Percentiles rank a stretch among this genome's conserved stretches.
phyloP scores from a whole-genome alignment of 2,888 invertebrate genomes.

The Pecten maximus region DNA sequence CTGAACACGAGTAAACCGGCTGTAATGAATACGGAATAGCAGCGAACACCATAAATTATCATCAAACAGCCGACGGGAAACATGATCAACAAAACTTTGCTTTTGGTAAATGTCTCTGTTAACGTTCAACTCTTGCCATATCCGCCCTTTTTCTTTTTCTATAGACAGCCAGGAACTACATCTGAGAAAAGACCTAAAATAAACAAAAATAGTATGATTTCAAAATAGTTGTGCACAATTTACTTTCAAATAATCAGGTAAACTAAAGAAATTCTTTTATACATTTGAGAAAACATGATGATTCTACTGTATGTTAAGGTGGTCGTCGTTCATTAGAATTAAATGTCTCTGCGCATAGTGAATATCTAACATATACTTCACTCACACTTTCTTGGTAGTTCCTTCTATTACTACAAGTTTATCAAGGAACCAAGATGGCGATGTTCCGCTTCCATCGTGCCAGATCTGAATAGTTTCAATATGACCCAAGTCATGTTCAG shows the following conservation, averaged over 20 bases:
- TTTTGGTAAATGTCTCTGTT: neutral
- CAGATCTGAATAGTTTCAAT: neutral
- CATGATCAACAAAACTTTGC: neutral
- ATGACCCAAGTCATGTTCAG: neutral
- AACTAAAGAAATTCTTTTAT: too few relatives aligned
- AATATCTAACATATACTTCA: neutral
- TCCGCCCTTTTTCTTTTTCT: neutral
- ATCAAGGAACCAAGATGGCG: neutral
- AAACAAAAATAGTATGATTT: too few relatives aligned
- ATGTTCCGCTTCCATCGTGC: neutral
- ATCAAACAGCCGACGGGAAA: neutral
- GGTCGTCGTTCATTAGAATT: too few relatives aligned
- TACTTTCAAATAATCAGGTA: too few relatives aligned
- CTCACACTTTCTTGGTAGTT: neutral
- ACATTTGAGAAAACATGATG: too few relatives aligned
- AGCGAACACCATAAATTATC: neutral
- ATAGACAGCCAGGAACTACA: neutral
- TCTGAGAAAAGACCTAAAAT: neutral
- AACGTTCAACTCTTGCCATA: neutral
- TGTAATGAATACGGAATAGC: neutral
- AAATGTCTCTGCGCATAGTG: too few relatives aligned
- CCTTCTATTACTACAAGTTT: neutral
- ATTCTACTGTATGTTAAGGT: too few relatives aligned
- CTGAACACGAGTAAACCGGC: neutral
- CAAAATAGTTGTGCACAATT: too few relatives aligned